Percentiles rank a stretch among this genome's conserved stretches.
Conservation (phyloP, 2,888 invertebrate species). For the Drosophila setosimentum region DNA sequence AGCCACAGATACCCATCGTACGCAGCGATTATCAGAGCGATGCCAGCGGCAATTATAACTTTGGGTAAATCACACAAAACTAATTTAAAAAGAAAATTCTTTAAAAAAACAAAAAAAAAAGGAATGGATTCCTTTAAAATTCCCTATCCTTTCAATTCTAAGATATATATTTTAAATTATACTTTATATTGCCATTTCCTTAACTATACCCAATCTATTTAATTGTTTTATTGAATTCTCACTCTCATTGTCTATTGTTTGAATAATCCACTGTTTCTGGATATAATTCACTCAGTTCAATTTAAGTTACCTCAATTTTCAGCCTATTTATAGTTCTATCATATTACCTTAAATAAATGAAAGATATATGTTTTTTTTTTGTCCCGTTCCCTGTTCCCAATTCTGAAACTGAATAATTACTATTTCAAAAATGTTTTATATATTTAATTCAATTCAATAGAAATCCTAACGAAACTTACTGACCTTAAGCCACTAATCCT, state of each 20-base stretch:
- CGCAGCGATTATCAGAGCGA: slow-evolving; percentile 88
- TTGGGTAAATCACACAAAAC: slow-evolving; percentile 85
- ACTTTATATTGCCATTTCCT: not conserved
- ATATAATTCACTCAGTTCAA: not conserved
- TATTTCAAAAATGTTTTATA: not conserved
- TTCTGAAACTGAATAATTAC: not conserved
- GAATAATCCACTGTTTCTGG: not conserved
- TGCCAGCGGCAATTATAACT: slow-evolving; percentile 88
- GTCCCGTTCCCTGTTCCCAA: not conserved
- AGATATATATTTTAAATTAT: not conserved
- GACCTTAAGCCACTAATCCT: no score
- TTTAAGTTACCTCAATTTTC: not conserved
- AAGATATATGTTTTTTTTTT: not conserved
- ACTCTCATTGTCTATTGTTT: not conserved
- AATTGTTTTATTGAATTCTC: not conserved
- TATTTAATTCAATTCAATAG: not conserved
- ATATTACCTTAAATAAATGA: not conserved
- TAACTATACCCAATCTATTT: not conserved
- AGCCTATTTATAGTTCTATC: not conserved
- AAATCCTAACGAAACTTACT: not conserved
- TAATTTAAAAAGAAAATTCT: not conserved
- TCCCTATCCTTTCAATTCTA: not conserved
- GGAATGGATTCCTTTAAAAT: not conserved
- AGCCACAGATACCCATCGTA: slow-evolving; percentile 87
- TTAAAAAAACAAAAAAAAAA: no score